Base-by-base conservation (phyloP, 2,888 invertebrate species). In the Pteria penguin region DNA sequence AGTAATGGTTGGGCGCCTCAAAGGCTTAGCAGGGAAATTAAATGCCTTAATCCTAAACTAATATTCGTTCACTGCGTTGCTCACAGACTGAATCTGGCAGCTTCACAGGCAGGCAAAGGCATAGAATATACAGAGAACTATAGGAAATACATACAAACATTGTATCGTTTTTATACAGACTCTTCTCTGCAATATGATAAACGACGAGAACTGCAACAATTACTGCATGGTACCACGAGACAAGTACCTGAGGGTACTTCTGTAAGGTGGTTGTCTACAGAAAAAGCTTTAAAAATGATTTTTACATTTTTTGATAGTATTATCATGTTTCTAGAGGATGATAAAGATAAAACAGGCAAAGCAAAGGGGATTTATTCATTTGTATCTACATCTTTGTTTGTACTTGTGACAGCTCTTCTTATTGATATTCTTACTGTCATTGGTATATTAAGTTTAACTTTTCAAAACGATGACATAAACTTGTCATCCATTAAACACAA, bases 31-130 rank as follows among this genome's bases (percentile, higher is more conserved):
- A n/a, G n/a, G n/a, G n/a, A n/a, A n/a, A n/a, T n/a, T n/a, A n/a
- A n/a, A n/a, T n/a, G n/a, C n/a, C n/a, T n/a, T n/a, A 76, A 76
- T 60, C 24, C 22, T 1, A 11, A 69, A 14, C 8, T 77, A 8
- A 57, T 36, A n/a, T 68, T 69, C 32, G 76, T 80, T 1, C 77
- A 78, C 33, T 80, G 80, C 67, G 65, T 80, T 18, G 73, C 80
- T 3, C 80, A 78, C 54, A 32, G 72, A 4, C 31, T 80, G 2
- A 80, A 80, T 52, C 62, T 80, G 3, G 80, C 80, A 33, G 80
- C 73, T 14, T 78, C 78, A 4, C 72, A 80, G 62, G 77, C 80
- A 22, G 73, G 71, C 8, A 75, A 69, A 45, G 58, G 31, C 14
- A 72, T 75, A 45, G 62, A 72, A 1, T 76, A 76, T 60, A 58